A percentile compares a stretch with the other conserved stretches of the same genome.
Conservation (phyloP, 2,113 vertebrate genomes). For the Crotalus tigris region DNA sequence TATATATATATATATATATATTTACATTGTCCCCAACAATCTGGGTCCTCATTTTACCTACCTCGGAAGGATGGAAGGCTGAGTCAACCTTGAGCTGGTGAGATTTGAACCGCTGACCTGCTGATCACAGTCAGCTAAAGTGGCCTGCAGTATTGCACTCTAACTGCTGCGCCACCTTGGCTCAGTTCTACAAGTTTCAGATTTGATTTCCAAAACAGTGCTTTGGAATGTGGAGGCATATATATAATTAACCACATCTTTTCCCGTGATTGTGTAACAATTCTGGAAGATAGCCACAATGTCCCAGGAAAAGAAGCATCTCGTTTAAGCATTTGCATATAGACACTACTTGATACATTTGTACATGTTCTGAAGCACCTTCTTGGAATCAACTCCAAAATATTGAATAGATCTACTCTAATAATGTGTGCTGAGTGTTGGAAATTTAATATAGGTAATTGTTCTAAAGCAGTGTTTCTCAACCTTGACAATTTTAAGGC, state of each 20-base stretch:
- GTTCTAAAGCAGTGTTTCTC: not conserved
- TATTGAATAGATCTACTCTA: not conserved
- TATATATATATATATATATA: too few relatives aligned
- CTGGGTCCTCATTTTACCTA: too few relatives aligned
- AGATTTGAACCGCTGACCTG: too few relatives aligned
- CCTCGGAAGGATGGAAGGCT: too few relatives aligned
- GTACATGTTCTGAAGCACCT: not conserved
- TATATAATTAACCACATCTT: not conserved
- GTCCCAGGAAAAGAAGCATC: not conserved
- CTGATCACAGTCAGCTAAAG: too few relatives aligned
- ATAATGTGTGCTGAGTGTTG: not conserved
- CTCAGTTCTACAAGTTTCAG: not conserved
- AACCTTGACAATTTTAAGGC: too few relatives aligned
- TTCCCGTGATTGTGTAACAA: not conserved
- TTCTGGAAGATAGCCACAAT: not conserved
- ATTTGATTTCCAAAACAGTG: not conserved
- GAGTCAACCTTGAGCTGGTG: too few relatives aligned
- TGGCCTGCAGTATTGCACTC: too few relatives aligned
- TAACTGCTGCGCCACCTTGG: too few relatives aligned
- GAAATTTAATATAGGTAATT: not conserved
- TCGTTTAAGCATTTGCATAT: not conserved
- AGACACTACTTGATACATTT: not conserved
- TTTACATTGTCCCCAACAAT: too few relatives aligned
- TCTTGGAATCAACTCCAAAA: not conserved
- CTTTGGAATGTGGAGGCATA: not conserved